Base-by-base conservation (phyloP, 2,888 invertebrate genomes). In the Zhuqinia jingwanae region DNA sequence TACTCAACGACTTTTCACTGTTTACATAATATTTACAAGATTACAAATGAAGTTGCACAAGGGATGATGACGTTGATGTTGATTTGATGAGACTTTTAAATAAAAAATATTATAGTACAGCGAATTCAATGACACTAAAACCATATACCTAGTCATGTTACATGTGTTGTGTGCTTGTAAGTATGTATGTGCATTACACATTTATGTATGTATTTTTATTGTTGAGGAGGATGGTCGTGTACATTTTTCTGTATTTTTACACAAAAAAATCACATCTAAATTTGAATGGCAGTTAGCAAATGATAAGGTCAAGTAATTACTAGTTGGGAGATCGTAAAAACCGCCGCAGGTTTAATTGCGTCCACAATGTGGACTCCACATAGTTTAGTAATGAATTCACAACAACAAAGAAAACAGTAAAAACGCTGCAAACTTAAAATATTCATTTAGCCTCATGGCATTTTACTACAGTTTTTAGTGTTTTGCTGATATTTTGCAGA, bases 221-320 rank as follows among this genome's bases (percentile, higher is more conserved):
- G 36, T 17, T 65, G 42, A n/a, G 11, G 17, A n/a, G 42, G 17
- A 0, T 42, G 58, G 58, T 65, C 65, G 22, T 58, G 20, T 30
- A 42, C 10, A 6, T 65, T 42, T 65, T 36, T 6, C 17, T 65
- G 17, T 27, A 30, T 20, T 79, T 80, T 70, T 63, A 70, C 70
- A n/a, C 56, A 17, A 17, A 70, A 80, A 80, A n/a, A n/a, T n/a
- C n/a, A 80, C 58, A 65, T 56, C 80, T 56, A 53, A 65, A 80
- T 79, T 68, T 79, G 36, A 79, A 17, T 70, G 80, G 70, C 25
- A 70, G 70, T 70, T 70, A 70, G 70, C 58, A 53, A 80, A 70
- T 56, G 80, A 80, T 80, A 80, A 80, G 68, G 80, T 70, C 70
- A 80, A 8, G 56, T 80, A 80, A 58, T 65, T 70, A 80, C n/a